Base-by-base conservation (phyloP, 2,113 vertebrate species). In the Pholis gunnellus region DNA sequence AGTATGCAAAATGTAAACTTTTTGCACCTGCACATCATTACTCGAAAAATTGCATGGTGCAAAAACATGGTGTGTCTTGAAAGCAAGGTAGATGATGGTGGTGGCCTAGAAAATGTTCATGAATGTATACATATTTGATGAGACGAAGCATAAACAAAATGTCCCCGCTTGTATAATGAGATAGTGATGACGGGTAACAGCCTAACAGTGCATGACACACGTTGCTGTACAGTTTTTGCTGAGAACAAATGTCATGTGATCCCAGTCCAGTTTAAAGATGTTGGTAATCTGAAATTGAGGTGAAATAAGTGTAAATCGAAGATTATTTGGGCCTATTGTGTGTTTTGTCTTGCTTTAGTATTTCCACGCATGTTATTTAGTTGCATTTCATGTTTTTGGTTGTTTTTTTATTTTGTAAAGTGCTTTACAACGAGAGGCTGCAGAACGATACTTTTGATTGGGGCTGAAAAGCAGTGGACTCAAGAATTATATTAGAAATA, bases 101-200 rank as follows among this genome's bases (percentile, higher is more conserved):
- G 74, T 81, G 84, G 83, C 89, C 88, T 82, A 90, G 90, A 90
- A 93, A 91, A 88, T 79, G 50, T 78, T 85, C 81, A 52, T 78
- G 90, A 74, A 82, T 86, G 42, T 82, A 82, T 92, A 52, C 84
- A 92, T 91, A 83, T 91, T 92, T 89, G 74, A 94, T 93, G 88
- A 88, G 73, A 81, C 3, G 38, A 54, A 52, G 82, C 91, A 82
- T 90, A 83, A 85, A 87, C 87, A 92, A 90, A 91, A 91, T 80
- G 86, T 90, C 86, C 77, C 86, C 1, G 36, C 66, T 70, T 46
- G 61, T 83, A 81, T 86, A 88, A 92, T 90, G 84, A 90, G 85
- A 78, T 48, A 11, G 60, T 82, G 86, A 86, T 84, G 78, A 84
- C 85, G 79, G 70, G 72, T 73, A 83, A 81, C 81, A 69, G 77